These are phyloP conservation scores for Drosophila nigricruria DNA, from an alignment of 2,888 invertebrate species.

Conservation along the genomic window DNA sequence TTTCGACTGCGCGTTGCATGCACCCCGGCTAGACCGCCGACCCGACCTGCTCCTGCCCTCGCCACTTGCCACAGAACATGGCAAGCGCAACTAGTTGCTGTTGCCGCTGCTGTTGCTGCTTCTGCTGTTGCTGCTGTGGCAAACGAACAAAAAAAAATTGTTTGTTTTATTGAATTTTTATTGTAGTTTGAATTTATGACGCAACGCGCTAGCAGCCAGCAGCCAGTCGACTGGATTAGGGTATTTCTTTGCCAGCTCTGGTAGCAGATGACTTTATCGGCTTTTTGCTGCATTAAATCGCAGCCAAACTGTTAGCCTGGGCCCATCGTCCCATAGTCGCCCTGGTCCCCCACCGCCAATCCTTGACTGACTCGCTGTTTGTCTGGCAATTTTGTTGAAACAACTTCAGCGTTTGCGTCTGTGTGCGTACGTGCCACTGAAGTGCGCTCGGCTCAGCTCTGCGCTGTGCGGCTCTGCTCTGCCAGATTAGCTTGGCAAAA, in stretches of 20 bases:
- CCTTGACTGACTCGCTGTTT: conserved; percentile 48
- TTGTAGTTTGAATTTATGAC: conserved; percentile 83
- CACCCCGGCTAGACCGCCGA: conserved; percentile 12
- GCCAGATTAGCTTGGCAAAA: conserved; percentile 78
- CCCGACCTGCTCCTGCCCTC: not conserved
- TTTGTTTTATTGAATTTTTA: conserved; percentile 84
- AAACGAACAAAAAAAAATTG: conserved; percentile 49
- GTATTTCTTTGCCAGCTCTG: conserved; percentile 60
- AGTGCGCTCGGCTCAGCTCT: conserved; percentile 53
- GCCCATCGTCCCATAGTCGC: conserved; percentile 20
- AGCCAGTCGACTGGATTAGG: conserved; percentile 75
- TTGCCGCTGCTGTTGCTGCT: conserved; percentile 8
- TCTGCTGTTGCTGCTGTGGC: conserved; percentile 30
- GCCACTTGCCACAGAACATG: not conserved
- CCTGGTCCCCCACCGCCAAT: not conserved
- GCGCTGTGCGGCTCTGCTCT: conserved; percentile 27
- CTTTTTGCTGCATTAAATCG: conserved; percentile 79
- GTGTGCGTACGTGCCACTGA: conserved; percentile 80
- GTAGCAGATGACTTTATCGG: conserved; percentile 76
- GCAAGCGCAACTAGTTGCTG: conserved; percentile 70
- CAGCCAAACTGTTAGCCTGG: conserved; percentile 68
- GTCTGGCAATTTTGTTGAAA: conserved; percentile 81
- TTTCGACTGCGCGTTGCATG: conserved; percentile 63
- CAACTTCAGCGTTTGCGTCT: conserved; percentile 77
- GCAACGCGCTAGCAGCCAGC: conserved; percentile 44